These are phyloP conservation scores for Hypotaenidia philippensis DNA, from an alignment of 2,797 vertebrate genomes.

Conservation along the genomic window DNA sequence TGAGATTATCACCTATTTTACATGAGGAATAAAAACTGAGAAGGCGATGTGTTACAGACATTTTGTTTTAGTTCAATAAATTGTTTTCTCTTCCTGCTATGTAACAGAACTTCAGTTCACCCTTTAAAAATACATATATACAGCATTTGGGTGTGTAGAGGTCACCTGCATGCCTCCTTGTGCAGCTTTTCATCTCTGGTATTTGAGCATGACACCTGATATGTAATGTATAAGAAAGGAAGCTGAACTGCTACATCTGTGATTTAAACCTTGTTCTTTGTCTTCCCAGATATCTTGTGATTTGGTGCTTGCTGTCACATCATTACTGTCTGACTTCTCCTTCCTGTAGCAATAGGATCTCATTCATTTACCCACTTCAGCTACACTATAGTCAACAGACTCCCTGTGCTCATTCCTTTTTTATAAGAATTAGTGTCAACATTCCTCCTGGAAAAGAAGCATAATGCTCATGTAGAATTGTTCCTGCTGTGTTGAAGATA, in stretches of 20 bases:
- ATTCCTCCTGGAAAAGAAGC: constrained; percentile 10
- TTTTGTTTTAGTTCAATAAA: not conserved
- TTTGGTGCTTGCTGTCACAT: not conserved
- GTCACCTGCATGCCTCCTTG: not conserved
- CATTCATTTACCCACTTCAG: constrained; percentile 7
- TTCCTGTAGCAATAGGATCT: not conserved
- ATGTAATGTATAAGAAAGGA: not conserved
- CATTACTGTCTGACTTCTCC: not conserved
- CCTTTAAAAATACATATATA: not conserved
- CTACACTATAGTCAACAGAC: not conserved
- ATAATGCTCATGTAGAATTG: constrained; percentile 24
- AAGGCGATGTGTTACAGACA: not conserved
- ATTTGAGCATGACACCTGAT: not conserved
- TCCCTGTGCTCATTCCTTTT: constrained; percentile 22
- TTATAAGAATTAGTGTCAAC: not conserved
- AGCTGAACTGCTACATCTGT: not conserved
- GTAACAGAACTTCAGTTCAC: not conserved
- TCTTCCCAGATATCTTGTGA: not conserved
- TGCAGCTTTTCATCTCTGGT: not conserved
- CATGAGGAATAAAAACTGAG: not conserved
- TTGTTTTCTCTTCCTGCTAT: not conserved
- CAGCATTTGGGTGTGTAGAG: not conserved
- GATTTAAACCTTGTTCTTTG: not conserved
- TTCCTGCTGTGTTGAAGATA: constrained; percentile 38
- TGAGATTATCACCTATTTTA: not conserved